Evolutionary conservation across 1,140 invertebrate genomes (phyloP), one percentile per base, ranked within the genome.

Genomic region (Drusus annulatus): DNA sequence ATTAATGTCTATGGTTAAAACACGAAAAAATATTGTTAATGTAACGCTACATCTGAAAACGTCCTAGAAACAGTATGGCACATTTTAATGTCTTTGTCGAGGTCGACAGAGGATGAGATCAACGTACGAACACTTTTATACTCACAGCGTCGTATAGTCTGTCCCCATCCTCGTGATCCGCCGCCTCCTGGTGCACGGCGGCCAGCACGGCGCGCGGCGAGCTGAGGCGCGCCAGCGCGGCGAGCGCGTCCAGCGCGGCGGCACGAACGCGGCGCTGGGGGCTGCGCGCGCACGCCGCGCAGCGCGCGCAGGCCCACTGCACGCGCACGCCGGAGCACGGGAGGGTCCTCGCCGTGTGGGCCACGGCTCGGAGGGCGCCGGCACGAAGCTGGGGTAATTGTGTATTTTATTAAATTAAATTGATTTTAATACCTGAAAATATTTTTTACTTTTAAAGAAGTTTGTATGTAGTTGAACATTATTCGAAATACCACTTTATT

Each of bases 311-410:
- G 13, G 95, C 89, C 8, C 88, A 88, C 15, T 88, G 86, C 23
- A 95, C 90, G 87, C 96, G 94, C 86, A 97, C 94, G 76, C 95
- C 94, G 56, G 93, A 94, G 85, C 94, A 94, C 3, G 96, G 95
- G 87, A 95, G 96, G 21, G 94, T 94, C 81, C 96, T 91, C 58
- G 95, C 86, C 3, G 93, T 93, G 78, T 93, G 95, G 80, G 96
- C 95, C 23, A 96, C 89, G 79, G 95, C 91, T 86, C 96, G 94
- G 19, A 96, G 85, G 1, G 94, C 92, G 84, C 95, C 95, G 88
- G 96, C 94, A 79, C 95, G 89, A 69, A 94, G 91, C 90, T 94
- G 84, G 69, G 8, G 10, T 10, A 45, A 13, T 45, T 45, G 8
- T 36, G 7, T 36, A 6, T 45, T 45, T 45, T 45, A 45, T 45